Evolutionary conservation across 2,888 invertebrate species (phyloP).

Genomic region (Ormyrus pomaceus): DNA sequence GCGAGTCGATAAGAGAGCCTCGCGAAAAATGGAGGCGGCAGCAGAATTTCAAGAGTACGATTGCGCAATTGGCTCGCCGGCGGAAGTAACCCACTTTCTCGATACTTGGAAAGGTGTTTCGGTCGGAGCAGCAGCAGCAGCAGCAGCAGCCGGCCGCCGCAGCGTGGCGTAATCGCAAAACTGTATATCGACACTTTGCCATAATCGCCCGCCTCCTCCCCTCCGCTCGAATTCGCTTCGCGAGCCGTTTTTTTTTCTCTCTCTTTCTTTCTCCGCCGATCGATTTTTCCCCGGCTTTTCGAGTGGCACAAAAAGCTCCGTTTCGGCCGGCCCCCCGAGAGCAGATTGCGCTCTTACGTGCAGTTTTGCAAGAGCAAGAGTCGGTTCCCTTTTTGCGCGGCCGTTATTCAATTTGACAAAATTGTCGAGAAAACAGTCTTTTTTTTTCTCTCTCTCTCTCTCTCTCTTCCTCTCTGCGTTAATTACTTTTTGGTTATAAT

Average conservation of each 20-base stretch:
- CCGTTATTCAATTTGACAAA: too few species aligned
- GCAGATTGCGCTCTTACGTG: too few species aligned
- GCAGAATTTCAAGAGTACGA: constrained; percentile 20
- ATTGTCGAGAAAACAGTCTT: too few species aligned
- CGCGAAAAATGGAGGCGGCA: neutral
- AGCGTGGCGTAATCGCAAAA: constrained; percentile 45
- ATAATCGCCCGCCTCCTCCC: constrained; percentile 30
- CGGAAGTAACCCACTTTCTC: constrained; percentile 54
- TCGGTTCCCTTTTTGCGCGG: too few species aligned
- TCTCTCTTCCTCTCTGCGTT: too few species aligned
- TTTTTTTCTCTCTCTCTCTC: too few species aligned
- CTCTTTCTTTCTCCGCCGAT: too few species aligned
- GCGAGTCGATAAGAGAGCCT: neutral
- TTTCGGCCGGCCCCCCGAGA: too few species aligned
- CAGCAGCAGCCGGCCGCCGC: neutral
- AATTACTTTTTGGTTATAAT: too few species aligned
- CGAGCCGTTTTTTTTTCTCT: constrained; percentile 10
- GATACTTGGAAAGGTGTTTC: constrained; percentile 46
- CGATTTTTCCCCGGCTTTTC: too few species aligned
- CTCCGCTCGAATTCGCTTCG: constrained; percentile 4
- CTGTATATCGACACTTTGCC: constrained; percentile 23
- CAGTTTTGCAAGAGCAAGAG: too few species aligned
- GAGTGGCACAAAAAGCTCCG: too few species aligned
- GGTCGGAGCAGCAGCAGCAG: neutral
- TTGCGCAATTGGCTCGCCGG: constrained; percentile 35